phyloP scores from a whole-genome alignment of 2,888 invertebrate genomes.

The Leuctra nigra region DNA sequence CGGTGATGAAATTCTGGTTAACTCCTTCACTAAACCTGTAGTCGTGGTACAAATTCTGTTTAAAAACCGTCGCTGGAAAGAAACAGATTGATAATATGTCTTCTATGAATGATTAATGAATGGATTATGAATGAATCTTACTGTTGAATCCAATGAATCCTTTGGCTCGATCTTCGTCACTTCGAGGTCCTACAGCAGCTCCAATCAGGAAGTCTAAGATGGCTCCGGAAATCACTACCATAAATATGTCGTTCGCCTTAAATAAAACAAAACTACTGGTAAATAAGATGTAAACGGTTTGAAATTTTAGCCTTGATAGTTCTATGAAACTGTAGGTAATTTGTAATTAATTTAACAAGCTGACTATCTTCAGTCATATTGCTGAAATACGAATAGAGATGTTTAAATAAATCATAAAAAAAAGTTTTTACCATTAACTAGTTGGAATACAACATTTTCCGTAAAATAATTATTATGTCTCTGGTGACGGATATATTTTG shows the following conservation, averaged over 20 bases:
- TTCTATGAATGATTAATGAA: neutral
- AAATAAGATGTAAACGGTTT: no score
- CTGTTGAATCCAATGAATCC: slow-evolving; percentile 83
- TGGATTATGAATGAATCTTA: slow-evolving; percentile 55
- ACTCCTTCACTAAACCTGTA: slow-evolving; percentile 60
- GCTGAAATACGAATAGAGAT: no score
- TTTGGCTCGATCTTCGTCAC: slow-evolving; percentile 50
- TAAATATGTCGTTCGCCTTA: slow-evolving; percentile 73
- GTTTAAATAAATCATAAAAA: no score
- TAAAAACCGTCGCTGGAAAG: slow-evolving; percentile 56
- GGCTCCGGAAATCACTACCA: slow-evolving; percentile 78
- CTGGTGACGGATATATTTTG: no score
- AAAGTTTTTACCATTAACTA: no score
- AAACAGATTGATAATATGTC: neutral
- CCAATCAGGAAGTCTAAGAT: slow-evolving; percentile 89
- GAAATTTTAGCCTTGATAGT: no score
- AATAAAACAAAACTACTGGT: no score
- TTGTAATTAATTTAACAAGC: no score
- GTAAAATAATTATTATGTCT: no score
- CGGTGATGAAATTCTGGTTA: slow-evolving; percentile 81
- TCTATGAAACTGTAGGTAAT: no score
- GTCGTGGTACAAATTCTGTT: slow-evolving; percentile 58
- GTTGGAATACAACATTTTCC: no score
- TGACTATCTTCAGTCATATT: no score
- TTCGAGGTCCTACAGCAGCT: slow-evolving; percentile 67